Base-by-base conservation (phyloP, 2,113 vertebrate species). In the Monopterus albus region DNA sequence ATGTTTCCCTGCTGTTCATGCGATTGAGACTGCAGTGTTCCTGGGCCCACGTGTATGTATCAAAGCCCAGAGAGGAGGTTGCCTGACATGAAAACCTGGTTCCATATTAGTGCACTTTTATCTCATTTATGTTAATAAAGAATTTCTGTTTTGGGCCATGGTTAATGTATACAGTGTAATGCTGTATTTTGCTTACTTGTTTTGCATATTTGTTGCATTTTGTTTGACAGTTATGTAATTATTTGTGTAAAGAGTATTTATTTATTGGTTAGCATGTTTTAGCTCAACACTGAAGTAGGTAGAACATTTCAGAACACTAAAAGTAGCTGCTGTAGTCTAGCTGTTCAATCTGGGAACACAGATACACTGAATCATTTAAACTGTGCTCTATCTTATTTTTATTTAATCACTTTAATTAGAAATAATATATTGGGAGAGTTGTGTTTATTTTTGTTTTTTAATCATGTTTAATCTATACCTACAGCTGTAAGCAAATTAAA, bases 401-500 rank as follows among this genome's bases (percentile, higher is more conserved):
- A 67, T 74, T 75, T 51, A 29, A 40, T 71, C 7, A 13, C 31
- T 72, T 42, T 31, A 62, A 71, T 78, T 23, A 51, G 1, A 65
- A 40, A 29, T 36, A 38, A 78, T 73, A 58, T 79, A 57, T 79
- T 38, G 20, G 45, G 23, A 58, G 40, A 62, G 49, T 1, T 21
- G 35, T 72, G 45, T 81, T 70, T 11, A 26, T 17, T 53, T 59
- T 59, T 47, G 3, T 18, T 72, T 72, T 65, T 72, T 72, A 5
- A 72, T 63, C 20, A 50, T 76, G 61, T 82, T 82, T 62, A 55
- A 72, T 70, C 64, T 4, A 56, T 67, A 70, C 2, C 9, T 39
- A 49, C 18, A 33, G 40, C 47, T 82, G 68, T 77, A 73, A 82
- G 75, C 25, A 59, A 70, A 79, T 68, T 67, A 61, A 82, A 82